Base-by-base conservation (phyloP, 92 coral and sea anemone genomes). In the Montipora capitata region DNA sequence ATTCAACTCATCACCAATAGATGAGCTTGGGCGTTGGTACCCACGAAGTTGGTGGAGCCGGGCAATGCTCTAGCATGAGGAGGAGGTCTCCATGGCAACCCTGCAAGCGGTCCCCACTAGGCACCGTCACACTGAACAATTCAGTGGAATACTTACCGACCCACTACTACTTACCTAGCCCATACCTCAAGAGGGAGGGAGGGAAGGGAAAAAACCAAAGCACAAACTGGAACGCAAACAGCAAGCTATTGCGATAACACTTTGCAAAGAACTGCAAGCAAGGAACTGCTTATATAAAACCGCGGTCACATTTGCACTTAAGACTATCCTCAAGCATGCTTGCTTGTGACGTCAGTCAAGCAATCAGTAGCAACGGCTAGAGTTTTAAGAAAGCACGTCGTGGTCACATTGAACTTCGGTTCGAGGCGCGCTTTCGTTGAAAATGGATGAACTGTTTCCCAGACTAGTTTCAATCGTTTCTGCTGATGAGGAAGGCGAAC, bases 211-310 rank as follows among this genome's bases (percentile, higher is more conserved):
- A 41, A 71, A 71, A 68, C 45, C 45, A 40, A 5, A 13, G 73
- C 45, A 68, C 73, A 68, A 68, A 68, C 38, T 20, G 73, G 45
- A 49, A 68, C 12, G 7, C 73, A 68, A 68, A 68, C 73, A 35
- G 45, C 64, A 20, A 75, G 61, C 68, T 27, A 89, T 85, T 43
- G 90, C 90, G 10, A 93, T 83, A 15, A 84, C 86, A 13, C 93
- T 88, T 27, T 11, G 17, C 17, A 6, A 58, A 58, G 52, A 48
- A 61, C 66, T 17, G 48, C 88, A 93, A 85, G 85, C 85, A 27
- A 27, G 35, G 35, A 27, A 27, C 35, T 27, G 35, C 35, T 1
- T 27, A 27, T 27, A 27, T 27, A 27, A 27, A 1, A 1, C 35
- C 35, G 35, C 35, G 2, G 35, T 27, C 35, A 27, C 35, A 27